Base-by-base conservation (phyloP, 2,797 vertebrate genomes). In the Saxicola maurus region DNA sequence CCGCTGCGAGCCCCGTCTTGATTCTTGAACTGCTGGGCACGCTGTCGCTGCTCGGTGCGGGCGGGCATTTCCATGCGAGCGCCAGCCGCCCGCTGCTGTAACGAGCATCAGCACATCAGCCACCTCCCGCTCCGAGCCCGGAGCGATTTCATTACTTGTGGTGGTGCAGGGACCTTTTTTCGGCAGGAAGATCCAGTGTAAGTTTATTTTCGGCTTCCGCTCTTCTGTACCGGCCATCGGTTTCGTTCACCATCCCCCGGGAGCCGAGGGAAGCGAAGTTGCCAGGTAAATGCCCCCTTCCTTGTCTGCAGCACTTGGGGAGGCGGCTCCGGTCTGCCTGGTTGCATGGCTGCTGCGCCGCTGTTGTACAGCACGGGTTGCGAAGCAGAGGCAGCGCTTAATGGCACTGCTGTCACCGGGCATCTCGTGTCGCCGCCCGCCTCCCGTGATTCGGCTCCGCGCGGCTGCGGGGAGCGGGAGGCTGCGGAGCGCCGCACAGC, bases 211-310 rank as follows among this genome's bases (percentile, higher is more conserved):
- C 76, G 68, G 46, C 82, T 91, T 74, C 76, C 64, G 60, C 81
- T 23, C 31, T 40, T 66, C 52, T 74, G 75, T 80, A 35, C 75
- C 52, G 84, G 86, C 46, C 86, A 67, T 33, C 74, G 72, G 67
- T 69, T 75, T 61, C 48, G 74, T 57, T 83, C 82, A 30, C 45
- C 89, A 10, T 67, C 72, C 71, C 82, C 72, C 20, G 56, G 42
- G 75, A 90, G 43, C 61, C 46, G 83, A 69, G 67, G 91, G 80
- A 84, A 27, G 67, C 77, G 49, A 74, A 94, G 80, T 23, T 78
- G 85, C 71, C 89, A 96, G 95, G 95, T 96, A 94, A 93, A 76
- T 62, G 81, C 52, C 45, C 78, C 27, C 42, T 46, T 64, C 83
- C 53, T 60, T 45, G 30, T 10, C 78, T 55, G 78, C 73, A 76